Conservation (phyloP, 2,888 invertebrate species). For the Heliconius cydno region DNA sequence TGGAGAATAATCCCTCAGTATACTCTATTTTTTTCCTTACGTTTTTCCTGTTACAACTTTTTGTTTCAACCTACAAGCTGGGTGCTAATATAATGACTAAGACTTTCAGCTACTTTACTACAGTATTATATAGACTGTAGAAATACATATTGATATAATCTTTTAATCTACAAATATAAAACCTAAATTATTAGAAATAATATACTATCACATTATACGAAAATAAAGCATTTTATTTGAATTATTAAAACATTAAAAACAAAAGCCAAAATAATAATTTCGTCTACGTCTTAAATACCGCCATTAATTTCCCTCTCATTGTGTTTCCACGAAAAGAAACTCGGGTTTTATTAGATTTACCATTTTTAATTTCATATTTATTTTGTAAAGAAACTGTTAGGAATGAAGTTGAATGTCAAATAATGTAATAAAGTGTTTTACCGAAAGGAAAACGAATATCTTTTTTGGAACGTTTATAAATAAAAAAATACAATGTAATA, state of each 20-base stretch:
- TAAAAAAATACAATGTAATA: background rate
- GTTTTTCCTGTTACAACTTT: too few relatives aligned
- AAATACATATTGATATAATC: background rate
- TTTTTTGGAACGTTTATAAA: background rate
- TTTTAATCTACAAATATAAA: background rate
- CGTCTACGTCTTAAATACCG: constrained; percentile 12
- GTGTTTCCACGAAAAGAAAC: constrained; percentile 18
- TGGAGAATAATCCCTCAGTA: too few relatives aligned
- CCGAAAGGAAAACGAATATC: background rate
- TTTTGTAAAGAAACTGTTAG: constrained; percentile 17
- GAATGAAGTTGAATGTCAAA: constrained; percentile 13
- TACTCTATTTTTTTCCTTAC: too few relatives aligned
- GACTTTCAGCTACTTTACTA: too few relatives aligned
- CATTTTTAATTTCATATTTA: constrained; percentile 24
- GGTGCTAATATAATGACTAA: too few relatives aligned
- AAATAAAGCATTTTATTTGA: constrained; percentile 9
- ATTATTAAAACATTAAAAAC: constrained; percentile 6
- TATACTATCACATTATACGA: background rate
- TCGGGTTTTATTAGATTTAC: constrained; percentile 23
- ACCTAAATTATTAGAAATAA: background rate
- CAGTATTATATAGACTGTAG: too few relatives aligned
- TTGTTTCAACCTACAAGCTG: too few relatives aligned
- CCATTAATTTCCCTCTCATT: constrained; percentile 18
- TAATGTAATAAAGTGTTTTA: constrained; percentile 14
- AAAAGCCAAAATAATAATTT: constrained; percentile 14